phyloP scores from a whole-genome alignment of 2,113 vertebrate genomes.

The Pelmatolapia mariae region DNA sequence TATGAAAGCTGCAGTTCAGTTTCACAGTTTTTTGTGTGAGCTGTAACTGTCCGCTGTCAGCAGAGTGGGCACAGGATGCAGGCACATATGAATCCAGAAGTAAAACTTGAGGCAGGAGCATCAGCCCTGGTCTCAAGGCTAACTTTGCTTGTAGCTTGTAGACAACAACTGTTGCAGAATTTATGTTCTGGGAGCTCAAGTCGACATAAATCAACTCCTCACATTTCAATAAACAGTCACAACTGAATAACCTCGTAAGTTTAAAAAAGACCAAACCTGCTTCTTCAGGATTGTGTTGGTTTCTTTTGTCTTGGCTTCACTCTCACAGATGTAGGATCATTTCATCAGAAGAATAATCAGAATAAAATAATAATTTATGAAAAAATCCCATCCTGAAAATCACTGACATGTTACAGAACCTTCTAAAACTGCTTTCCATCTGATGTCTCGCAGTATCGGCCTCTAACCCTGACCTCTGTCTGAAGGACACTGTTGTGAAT shows the following conservation, averaged over 20 bases:
- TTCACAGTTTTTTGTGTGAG: accelerated
- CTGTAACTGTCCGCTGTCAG: neutral
- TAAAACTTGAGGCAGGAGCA: neutral
- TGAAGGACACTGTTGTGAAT: neutral
- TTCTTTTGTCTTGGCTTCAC: neutral
- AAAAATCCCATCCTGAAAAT: neutral
- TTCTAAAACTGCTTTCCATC: neutral
- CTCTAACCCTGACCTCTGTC: neutral
- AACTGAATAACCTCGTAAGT: accelerated
- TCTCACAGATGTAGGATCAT: neutral
- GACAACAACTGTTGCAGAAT: neutral
- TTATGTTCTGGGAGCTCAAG: neutral
- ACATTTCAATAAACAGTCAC: neutral
- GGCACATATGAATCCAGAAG: neutral
- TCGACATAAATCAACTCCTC: neutral
- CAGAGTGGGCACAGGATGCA: neutral
- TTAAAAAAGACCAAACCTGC: neutral
- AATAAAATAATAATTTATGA: neutral
- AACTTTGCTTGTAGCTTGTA: neutral
- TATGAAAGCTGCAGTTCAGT: neutral
- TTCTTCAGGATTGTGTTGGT: neutral
- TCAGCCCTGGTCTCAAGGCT: neutral
- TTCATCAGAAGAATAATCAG: neutral
- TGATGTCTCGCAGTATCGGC: neutral
- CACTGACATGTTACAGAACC: neutral